Evolutionary conservation across 2,888 invertebrate species (phyloP).

Genomic region (Smittia sp.): DNA sequence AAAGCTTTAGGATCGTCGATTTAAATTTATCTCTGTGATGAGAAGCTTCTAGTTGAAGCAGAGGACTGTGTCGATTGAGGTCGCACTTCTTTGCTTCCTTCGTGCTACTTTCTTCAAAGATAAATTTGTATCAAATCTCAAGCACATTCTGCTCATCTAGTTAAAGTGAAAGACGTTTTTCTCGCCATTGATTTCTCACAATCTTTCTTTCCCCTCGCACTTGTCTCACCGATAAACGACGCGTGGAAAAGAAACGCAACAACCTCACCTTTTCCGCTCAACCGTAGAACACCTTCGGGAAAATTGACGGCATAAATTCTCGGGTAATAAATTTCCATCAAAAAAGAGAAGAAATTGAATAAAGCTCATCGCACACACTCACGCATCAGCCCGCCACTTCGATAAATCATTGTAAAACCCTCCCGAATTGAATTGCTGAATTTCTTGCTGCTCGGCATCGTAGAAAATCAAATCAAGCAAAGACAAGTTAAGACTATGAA

Average conservation of each 20-base stretch:
- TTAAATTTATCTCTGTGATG: not conserved
- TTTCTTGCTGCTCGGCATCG: not conserved
- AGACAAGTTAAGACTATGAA: conserved; percentile 36
- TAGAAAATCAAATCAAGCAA: conserved; percentile 29
- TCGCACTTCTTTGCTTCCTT: not conserved
- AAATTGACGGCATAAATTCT: not conserved
- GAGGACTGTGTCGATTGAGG: not conserved
- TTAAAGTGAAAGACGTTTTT: not conserved
- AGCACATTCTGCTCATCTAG: not conserved
- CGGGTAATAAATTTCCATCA: conserved; percentile 35
- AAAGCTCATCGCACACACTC: conserved; percentile 30
- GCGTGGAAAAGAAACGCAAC: not conserved
- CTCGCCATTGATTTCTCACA: conserved; percentile 18
- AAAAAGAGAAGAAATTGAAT: conserved; percentile 22
- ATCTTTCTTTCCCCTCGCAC: conserved; percentile 27
- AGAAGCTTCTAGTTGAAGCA: not conserved
- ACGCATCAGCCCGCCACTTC: conserved; percentile 9
- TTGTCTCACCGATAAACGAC: not conserved
- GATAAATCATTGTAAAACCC: conserved; percentile 36
- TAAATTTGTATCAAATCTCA: not conserved
- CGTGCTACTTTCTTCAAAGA: no score
- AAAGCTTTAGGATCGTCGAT: not conserved
- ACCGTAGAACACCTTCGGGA: not conserved
- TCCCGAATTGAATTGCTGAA: conserved; percentile 26
- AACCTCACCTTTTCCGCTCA: not conserved